Percentiles rank a stretch among this genome's conserved stretches.
Conservation (phyloP, 2,888 invertebrate genomes). For the Antheraea yamamai region DNA sequence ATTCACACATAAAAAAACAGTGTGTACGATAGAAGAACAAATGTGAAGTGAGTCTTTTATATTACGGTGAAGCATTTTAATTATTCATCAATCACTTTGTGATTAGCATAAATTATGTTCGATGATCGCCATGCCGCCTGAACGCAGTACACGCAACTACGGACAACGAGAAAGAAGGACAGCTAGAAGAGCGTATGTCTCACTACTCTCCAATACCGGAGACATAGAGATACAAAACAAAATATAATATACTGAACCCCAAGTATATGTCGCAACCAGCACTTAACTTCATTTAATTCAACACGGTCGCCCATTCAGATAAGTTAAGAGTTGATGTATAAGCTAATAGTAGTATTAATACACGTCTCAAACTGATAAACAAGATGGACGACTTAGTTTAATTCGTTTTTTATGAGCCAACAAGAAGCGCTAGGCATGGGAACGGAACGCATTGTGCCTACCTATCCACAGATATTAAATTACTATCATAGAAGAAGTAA, state of each 20-base stretch:
- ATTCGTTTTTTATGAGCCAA: background rate
- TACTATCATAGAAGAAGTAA: background rate
- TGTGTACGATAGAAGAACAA: no score
- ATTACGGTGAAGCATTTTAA: no score
- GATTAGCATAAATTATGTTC: no score
- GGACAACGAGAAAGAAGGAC: no score
- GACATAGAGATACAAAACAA: no score
- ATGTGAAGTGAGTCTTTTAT: no score
- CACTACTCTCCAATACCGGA: no score
- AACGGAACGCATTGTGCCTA: background rate
- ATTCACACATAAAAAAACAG: background rate
- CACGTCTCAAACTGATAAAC: constrained; percentile 50
- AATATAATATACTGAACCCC: constrained; percentile 8
- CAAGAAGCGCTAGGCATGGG: constrained; percentile 8
- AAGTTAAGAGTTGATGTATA: constrained; percentile 55
- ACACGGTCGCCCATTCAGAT: constrained; percentile 50
- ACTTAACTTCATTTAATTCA: constrained; percentile 40
- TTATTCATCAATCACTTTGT: no score
- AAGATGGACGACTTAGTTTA: constrained; percentile 15
- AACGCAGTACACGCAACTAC: no score
- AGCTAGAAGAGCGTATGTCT: no score
- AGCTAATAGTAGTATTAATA: constrained; percentile 64
- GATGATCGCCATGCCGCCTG: no score
- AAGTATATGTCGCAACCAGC: constrained; percentile 14
- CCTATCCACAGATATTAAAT: background rate